Conservation (phyloP, 2,888 invertebrate species). For the Hyles lineata region DNA sequence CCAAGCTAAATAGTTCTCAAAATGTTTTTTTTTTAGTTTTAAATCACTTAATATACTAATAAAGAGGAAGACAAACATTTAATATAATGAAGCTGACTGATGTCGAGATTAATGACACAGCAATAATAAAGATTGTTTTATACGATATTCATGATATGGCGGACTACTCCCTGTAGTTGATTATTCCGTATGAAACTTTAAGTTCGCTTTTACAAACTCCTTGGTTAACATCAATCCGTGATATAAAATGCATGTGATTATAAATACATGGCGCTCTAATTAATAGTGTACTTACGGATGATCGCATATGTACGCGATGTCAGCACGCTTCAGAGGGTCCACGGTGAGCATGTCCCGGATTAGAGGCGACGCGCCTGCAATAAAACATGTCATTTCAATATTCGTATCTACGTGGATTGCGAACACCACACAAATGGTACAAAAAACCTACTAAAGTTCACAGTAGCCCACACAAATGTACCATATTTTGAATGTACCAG, state of each 20-base stretch:
- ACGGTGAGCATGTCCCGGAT: conserved; percentile 98
- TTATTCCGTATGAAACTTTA: too few relatives aligned
- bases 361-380: conserved; percentile 95
- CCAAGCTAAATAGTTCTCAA: too few relatives aligned
- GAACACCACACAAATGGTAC: not conserved
- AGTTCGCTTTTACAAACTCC: too few relatives aligned
- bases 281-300: conserved; percentile 87
- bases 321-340: conserved; percentile 94
- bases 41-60: too few relatives aligned
- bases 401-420: not conserved
- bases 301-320: conserved; percentile 96
- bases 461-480: not conserved
- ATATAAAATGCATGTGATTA: not conserved
- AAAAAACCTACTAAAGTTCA: not conserved
- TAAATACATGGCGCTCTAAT: not conserved
- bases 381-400: conserved; percentile 29
- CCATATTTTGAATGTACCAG: too few relatives aligned
- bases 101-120: too few relatives aligned
- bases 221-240: not conserved
- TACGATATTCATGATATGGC: too few relatives aligned
- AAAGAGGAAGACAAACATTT: too few relatives aligned
- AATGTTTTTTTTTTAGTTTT: too few relatives aligned
- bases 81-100: too few relatives aligned
- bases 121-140: too few relatives aligned
- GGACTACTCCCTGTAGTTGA: too few relatives aligned